Base-by-base conservation (phyloP, 1,140 invertebrate genomes). In the Vanessa atalanta region DNA sequence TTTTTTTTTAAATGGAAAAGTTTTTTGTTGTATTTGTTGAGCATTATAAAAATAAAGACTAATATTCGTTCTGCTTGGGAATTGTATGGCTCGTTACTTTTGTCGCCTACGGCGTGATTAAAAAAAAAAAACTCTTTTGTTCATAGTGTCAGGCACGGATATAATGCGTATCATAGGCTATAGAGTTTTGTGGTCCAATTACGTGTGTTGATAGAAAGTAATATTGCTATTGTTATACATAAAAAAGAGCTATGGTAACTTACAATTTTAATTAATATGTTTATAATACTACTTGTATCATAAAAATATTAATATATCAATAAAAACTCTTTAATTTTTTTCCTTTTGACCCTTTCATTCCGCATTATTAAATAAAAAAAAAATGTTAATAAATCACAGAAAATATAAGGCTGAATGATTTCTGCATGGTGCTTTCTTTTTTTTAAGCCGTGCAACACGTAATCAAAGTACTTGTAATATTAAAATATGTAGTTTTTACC, bases 141-240 rank as follows among this genome's bases (percentile, higher is more conserved):
- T 57, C 16, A 16, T 57, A 57, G 53, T 57, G 53, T 57, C 53
- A 57, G 23, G 53, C 53, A 57, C 20, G 53, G 53, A 20, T 23
- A 57, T 57, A 57, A 57, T 57, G 53, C 53, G 53, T 26, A 57
- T 57, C 53, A 57, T 57, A 57, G 53, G 20, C 53, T 57, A 57
- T 57, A 57, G 53, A 57, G n/a, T 23, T 9, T 20, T 26, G 53
- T 26, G 16, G 50, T 23, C 53, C 53, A 12, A 57, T 12, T 23
- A 57, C 2, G 53, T 57, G 11, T 57, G 11, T 4, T 0, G 16
- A 57, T 23, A 23, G 53, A 23, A 23, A 57, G 53, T 57, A 23
- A 23, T 9, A 23, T 23, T 57, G 16, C 53, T 57, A 57, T 57
- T 57, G 20, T 20, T 57, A 57, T 26, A 16, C 8, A n/a, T n/a